These are phyloP conservation scores for Spea bombifrons DNA, from an alignment of 2,113 vertebrate species.

Conservation along the genomic window DNA sequence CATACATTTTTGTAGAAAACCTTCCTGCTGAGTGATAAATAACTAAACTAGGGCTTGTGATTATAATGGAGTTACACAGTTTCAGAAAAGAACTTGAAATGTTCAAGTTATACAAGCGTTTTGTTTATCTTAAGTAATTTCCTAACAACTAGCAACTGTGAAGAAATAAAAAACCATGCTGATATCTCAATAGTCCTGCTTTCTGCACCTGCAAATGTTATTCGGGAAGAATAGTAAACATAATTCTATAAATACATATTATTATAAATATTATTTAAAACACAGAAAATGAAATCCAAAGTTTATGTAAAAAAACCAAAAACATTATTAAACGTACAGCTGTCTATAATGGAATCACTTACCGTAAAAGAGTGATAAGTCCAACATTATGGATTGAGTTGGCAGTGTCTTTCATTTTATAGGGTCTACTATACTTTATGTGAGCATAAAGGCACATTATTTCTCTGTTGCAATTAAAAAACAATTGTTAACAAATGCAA, in stretches of 20 bases:
- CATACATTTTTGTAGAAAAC: neutral
- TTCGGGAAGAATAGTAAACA: neutral
- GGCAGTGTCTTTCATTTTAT: too few relatives aligned
- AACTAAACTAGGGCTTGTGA: constrained; percentile 23
- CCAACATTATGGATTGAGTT: too few relatives aligned
- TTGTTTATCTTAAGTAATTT: constrained; percentile 38
- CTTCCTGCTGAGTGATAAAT: constrained; percentile 34
- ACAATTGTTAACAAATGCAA: too few relatives aligned
- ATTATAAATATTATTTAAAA: neutral
- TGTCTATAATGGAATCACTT: too few relatives aligned
- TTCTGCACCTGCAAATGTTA: constrained; percentile 32
- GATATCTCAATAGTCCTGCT: constrained; percentile 17
- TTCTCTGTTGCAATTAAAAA: too few relatives aligned
- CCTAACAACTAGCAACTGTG: constrained; percentile 19
- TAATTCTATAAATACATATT: constrained; percentile 30
- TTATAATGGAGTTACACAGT: constrained; percentile 21
- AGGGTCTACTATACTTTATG: too few relatives aligned
- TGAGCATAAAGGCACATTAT: too few relatives aligned
- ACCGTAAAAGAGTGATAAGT: too few relatives aligned
- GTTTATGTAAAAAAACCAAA: too few relatives aligned
- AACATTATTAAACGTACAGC: too few relatives aligned
- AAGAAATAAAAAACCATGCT: constrained; percentile 31
- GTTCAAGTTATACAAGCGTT: constrained; percentile 34
- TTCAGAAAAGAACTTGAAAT: constrained; percentile 13
- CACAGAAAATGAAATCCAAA: neutral